A percentile compares a stretch with the other conserved stretches of the same genome.
Conservation (phyloP, 2,113 vertebrate species). For the Mesembrinibis cayennensis region DNA sequence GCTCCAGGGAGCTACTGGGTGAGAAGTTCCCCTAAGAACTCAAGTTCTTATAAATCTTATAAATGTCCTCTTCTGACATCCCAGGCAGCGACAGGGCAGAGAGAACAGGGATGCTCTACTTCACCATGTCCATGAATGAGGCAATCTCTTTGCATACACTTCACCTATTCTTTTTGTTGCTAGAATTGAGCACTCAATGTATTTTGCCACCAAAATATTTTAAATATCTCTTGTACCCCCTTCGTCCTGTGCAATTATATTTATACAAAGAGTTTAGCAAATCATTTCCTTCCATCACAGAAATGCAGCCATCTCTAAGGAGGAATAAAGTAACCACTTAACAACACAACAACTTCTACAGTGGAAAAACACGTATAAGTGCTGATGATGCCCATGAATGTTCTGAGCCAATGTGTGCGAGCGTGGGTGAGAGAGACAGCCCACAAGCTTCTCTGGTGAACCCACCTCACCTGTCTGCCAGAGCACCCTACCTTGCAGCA, state of each 20-base stretch:
- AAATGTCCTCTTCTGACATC: neutral
- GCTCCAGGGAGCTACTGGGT: constrained; percentile 9
- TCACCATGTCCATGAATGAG: neutral
- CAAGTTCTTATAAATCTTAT: neutral
- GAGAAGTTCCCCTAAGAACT: neutral
- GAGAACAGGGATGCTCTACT: neutral
- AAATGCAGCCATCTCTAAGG: neutral
- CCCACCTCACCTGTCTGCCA: neutral
- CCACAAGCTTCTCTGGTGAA: neutral
- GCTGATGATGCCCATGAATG: neutral
- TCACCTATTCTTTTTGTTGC: neutral
- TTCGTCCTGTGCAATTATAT: neutral
- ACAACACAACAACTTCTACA: neutral
- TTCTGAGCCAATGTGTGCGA: neutral
- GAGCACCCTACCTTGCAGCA: neutral
- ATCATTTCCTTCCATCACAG: neutral
- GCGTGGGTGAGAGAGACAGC: neutral
- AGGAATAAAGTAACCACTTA: neutral
- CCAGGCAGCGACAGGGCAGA: neutral
- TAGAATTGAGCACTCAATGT: neutral
- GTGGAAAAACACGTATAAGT: neutral
- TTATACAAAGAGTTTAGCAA: neutral
- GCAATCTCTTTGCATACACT: neutral
- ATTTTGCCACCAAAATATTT: neutral
- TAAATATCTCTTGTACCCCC: neutral